Evolutionary conservation across 2,888 invertebrate species (phyloP).

Genomic region (Toxonevra muliebris): DNA sequence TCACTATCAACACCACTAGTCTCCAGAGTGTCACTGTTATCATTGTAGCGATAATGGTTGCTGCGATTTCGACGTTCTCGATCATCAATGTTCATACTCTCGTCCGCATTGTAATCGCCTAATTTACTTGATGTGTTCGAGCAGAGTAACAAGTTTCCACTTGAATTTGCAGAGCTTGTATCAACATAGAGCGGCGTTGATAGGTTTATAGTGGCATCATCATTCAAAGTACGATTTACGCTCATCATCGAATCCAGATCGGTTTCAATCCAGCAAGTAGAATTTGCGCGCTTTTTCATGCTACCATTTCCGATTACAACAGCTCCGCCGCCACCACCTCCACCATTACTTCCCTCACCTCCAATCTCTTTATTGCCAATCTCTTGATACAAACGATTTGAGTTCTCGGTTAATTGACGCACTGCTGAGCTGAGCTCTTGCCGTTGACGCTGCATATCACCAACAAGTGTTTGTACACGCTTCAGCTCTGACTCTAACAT

Average conservation of each 20-base stretch:
- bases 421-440: slow-evolving; percentile 88
- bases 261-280: slow-evolving; percentile 84
- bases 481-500: slow-evolving; percentile 82
- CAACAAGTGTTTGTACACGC: slow-evolving; percentile 84
- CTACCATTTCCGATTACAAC: slow-evolving; percentile 33
- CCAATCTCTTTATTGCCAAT: slow-evolving; percentile 65
- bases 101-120: slow-evolving; percentile 52
- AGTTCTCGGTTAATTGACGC: slow-evolving; percentile 83
- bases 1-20: slow-evolving; percentile 63
- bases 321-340: slow-evolving; percentile 9
- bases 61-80: slow-evolving; percentile 23
- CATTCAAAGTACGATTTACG: slow-evolving; percentile 74
- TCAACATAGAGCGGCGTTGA: slow-evolving; percentile 77
- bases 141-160: slow-evolving; percentile 45
- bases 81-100: slow-evolving; percentile 37
- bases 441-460: slow-evolving; percentile 85
- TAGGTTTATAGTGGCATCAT: slow-evolving; percentile 51
- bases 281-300: slow-evolving; percentile 70
- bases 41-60: slow-evolving; percentile 53
- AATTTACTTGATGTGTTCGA: slow-evolving; percentile 51
- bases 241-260: slow-evolving; percentile 86
- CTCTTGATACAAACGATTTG: slow-evolving; percentile 74
- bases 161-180: slow-evolving; percentile 62
- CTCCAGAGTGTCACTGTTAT: slow-evolving; percentile 60
- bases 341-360: neutral